Evolutionary conservation across 53 echinoderm and acorn worm species (phyloP).

Genomic region (Zoroaster sp.): DNA sequence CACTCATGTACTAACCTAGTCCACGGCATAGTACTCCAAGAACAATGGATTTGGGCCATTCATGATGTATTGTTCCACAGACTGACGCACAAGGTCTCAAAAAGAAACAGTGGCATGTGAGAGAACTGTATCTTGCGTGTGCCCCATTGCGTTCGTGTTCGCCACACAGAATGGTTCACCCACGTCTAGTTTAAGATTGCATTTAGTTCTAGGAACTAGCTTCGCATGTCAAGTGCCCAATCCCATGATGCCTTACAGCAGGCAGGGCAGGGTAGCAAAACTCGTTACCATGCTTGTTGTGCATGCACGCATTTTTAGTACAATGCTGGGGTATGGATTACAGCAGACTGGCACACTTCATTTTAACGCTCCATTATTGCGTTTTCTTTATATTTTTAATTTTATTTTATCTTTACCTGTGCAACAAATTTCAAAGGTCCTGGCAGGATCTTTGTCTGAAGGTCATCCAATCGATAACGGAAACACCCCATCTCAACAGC

Average conservation of each 20-base stretch:
- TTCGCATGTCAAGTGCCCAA: no score
- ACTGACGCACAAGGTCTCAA: background rate
- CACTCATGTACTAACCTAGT: background rate
- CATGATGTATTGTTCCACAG: background rate
- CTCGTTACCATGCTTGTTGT: background rate
- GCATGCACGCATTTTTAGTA: background rate
- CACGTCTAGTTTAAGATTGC: no score
- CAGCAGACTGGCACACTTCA: background rate
- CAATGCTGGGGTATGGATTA: background rate
- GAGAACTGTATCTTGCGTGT: no score
- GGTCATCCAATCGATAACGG: slow-evolving; percentile 64
- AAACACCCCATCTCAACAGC: slow-evolving; percentile 77
- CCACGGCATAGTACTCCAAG: background rate
- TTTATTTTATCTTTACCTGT: slow-evolving; percentile 62
- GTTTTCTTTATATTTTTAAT: background rate
- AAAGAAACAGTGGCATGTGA: background rate
- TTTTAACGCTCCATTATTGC: background rate
- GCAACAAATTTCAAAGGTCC: slow-evolving; percentile 74
- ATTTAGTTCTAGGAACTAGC: no score
- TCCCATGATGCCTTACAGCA: no score
- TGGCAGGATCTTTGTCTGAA: slow-evolving; percentile 75
- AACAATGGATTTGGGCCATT: background rate
- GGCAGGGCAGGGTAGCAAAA: no score
- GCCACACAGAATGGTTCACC: no score
- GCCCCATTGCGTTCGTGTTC: no score